Evolutionary conservation across 2,797 vertebrate genomes (phyloP), one percentile per base, ranked within the genome.

Genomic region (Myotis findleyi): DNA sequence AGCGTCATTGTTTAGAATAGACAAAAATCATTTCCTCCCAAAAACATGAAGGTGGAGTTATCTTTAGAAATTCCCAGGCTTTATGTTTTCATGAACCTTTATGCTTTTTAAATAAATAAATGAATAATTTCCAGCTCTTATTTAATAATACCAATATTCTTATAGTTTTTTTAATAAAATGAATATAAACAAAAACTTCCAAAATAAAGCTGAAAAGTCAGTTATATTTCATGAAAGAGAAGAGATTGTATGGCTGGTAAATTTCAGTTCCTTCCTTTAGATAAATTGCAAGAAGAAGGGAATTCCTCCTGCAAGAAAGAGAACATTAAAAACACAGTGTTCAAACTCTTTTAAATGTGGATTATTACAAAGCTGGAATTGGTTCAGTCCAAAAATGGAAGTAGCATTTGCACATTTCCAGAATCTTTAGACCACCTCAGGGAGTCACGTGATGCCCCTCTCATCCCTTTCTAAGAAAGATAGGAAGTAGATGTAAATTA

Each of bases 31-130:
- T 97, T 98, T 98, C 98, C 98, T 98, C 89, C 89, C 85, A 91
- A 97, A 97, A 93, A 97, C 84, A 83, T 72, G 91, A 87, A 97
- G 91, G 72, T 89, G 93, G 96, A 89, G 77, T 95, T 97, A 96
- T 98, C 98, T 98, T 98, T 97, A 81, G 94, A 96, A 2, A 68
- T 98, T 98, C 98, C 97, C 98, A 98, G 97, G 96, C 98, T 98
- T 95, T 94, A 77, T 79, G 93, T 97, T 97, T 97, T 97, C 95
- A 92, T 89, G 95, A 96, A 92, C 57, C 82, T 81, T 97, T 92
- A 90, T 97, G 93, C 87, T 95, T 94, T 96, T 93, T 57, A 87
- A 94, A 44, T 68, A 94, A 87, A 53, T 76, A 85, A 88, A 41
- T 76, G 53, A 76, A 33, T 38, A 84, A 33, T 85, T 76, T 7